Base-by-base conservation (phyloP, 1,140 invertebrate species). In the Aphaenogaster floridana region DNA sequence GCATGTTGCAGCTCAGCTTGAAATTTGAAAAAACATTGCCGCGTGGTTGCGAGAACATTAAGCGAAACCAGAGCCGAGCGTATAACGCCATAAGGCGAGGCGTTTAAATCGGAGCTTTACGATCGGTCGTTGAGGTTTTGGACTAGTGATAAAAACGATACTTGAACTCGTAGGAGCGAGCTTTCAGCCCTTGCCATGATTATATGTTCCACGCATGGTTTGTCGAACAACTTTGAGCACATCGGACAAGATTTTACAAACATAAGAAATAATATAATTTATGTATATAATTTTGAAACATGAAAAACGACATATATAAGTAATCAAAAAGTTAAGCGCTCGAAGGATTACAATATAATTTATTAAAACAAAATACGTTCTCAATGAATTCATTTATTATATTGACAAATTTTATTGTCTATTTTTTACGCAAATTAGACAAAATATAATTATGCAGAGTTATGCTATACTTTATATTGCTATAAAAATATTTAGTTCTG, bases 141-240 rank as follows among this genome's bases (percentile, higher is more conserved):
- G 79, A 66, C 69, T 81, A 90, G 87, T 90, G 84, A 88, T 88
- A 88, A 90, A 91, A 91, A 86, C 84, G 80, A 89, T 78, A 63
- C 64, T 84, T 66, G 69, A 74, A 84, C 54, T 76, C 54, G 69
- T 84, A 61, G 69, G 45, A 72, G 42, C 54, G 28, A 83, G 69
- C 80, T 83, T 83, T 74, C 68, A 34, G 17, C 21, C n/a, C 8
- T 21, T 45, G n/a, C 34, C 42, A 39, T 21, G 39, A 36, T 61
- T 83, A 83, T 74, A 52, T 57, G 39, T 68, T 48, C 13, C 21
- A 34, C n/a, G 15, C 50, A 34, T n/a, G 54, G 52, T 81, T 69
- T 36, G 8, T 0, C 13, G 39, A 34, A 71, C 17, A 81, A 71
- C 48, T 54, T 36, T 2, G 7, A 68, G n/a, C 52, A 45, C 36